Conservation (phyloP, 2,888 invertebrate genomes). For the Drosophila ezoana region DNA sequence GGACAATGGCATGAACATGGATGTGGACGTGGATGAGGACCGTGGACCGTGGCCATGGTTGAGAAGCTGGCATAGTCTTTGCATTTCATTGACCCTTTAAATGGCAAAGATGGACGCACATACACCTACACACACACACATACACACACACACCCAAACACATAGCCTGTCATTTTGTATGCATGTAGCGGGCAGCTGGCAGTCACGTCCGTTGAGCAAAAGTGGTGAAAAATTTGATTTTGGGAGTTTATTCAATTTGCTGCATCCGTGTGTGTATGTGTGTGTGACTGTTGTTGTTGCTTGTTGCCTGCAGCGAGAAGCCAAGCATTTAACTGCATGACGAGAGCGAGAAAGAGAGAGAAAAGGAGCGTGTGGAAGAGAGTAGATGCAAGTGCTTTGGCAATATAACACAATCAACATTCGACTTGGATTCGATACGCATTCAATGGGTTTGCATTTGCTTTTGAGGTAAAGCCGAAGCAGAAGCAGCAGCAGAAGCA, state of each 20-base stretch:
- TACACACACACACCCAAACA: not conserved
- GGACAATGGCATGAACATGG: constrained; percentile 18
- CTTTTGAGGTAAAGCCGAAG: constrained; percentile 56
- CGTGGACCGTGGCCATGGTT: constrained; percentile 15
- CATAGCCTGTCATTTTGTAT: constrained; percentile 2
- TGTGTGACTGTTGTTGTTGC: constrained; percentile 18
- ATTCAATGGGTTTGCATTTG: constrained; percentile 75
- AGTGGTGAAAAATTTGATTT: constrained; percentile 79
- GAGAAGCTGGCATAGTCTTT: constrained; percentile 47
- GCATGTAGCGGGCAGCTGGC: constrained; percentile 48
- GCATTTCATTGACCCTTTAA: constrained; percentile 80
- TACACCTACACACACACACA: constrained; percentile 9
- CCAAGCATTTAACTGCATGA: constrained; percentile 56
- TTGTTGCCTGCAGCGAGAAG: constrained; percentile 19
- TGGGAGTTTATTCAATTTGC: constrained; percentile 79
- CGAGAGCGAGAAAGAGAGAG: constrained; percentile 1
- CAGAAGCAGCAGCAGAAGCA: constrained; percentile 35
- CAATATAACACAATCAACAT: constrained; percentile 81
- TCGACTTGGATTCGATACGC: constrained; percentile 74
- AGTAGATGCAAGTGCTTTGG: constrained; percentile 24
- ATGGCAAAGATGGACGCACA: constrained; percentile 60
- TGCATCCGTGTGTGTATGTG: constrained; percentile 28
- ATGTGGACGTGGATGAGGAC: constrained; percentile 11
- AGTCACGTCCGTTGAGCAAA: constrained; percentile 59
- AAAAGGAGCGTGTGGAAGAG: not conserved